These are phyloP conservation scores for Ephestia elutella DNA, from an alignment of 1,140 invertebrate genomes.

Conservation along the genomic window DNA sequence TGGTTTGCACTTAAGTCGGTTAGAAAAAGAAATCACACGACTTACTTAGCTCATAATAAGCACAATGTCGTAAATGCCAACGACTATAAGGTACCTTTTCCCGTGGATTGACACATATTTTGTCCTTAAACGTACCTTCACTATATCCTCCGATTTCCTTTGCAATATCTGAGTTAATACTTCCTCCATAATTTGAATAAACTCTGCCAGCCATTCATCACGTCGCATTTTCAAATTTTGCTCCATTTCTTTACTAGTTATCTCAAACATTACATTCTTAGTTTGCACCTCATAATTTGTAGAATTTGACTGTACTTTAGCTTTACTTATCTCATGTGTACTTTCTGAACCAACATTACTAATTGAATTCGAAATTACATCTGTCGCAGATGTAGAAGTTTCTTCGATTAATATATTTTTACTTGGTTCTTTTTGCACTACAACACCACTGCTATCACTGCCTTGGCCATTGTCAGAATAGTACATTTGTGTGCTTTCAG, in stretches of 20 bases:
- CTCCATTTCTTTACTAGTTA: slow-evolving; percentile 41
- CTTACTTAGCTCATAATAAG: no score
- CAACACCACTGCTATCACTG: slow-evolving; percentile 16
- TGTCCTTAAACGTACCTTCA: no score
- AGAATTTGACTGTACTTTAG: not conserved
- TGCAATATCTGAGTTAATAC: slow-evolving; percentile 43
- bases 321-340: slow-evolving; percentile 5
- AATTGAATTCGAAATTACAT: slow-evolving; percentile 27
- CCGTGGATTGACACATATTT: no score
- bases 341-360: slow-evolving; percentile 25
- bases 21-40: no score
- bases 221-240: slow-evolving; percentile 37
- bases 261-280: slow-evolving; percentile 47
- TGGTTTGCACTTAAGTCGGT: no score
- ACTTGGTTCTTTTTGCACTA: not conserved
- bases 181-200: slow-evolving; percentile 64
- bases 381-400: slow-evolving; percentile 22
- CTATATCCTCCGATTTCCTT: slow-evolving; percentile 21
- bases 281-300: slow-evolving; percentile 12
- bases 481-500: not conserved
- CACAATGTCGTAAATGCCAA: no score
- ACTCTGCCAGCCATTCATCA: slow-evolving; percentile 55
- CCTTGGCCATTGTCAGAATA: slow-evolving; percentile 9
- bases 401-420: slow-evolving; percentile 27
- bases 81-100: no score